Evolutionary conservation across 2,797 vertebrate species (phyloP), one percentile per base, ranked within the genome.

Genomic region (Gymnopithys bicolor): DNA sequence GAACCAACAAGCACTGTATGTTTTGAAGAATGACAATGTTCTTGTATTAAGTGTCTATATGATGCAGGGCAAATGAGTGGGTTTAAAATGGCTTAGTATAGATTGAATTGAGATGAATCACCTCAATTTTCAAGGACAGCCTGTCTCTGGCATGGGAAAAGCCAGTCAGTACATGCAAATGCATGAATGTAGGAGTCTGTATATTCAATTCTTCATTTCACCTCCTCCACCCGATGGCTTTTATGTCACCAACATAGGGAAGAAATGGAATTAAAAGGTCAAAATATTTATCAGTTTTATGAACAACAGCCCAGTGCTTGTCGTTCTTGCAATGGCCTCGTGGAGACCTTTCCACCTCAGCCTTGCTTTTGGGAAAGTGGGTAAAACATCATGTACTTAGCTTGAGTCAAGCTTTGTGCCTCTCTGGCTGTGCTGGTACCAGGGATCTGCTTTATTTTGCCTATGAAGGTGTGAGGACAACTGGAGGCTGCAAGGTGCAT

Each of bases 101-200:
- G 73, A 89, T 70, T 86, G 73, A 96, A 85, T 74, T 89, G 80
- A 90, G 82, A 76, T 95, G 60, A 84, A 84, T 80, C 75, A 90
- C 58, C 4, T 22, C 69, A 62, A 76, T 88, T 91, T 95, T 94
- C 81, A 92, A 91, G 63, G 91, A 70, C 71, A 67, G 58, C 5
- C 9, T 77, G 59, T 63, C 19, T 81, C 49, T 94, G 84, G 11
- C 30, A 37, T 76, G 67, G 55, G 91, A 88, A 81, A 95, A 92
- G 33, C 25, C 60, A 68, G 27, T 7, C 48, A 10, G 30, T 59
- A 63, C 46, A 49, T 77, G 46, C 87, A 91, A 76, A 91, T 41
- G 24, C 45, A 89, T 0, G 0, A 88, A 74, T 35, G 15, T 56
- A 37, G 43, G 74, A 89, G 35, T 74, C 32, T 51, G 22, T 56